phyloP scores from a whole-genome alignment of 2,888 invertebrate genomes.

The Polymixis lichenea region DNA sequence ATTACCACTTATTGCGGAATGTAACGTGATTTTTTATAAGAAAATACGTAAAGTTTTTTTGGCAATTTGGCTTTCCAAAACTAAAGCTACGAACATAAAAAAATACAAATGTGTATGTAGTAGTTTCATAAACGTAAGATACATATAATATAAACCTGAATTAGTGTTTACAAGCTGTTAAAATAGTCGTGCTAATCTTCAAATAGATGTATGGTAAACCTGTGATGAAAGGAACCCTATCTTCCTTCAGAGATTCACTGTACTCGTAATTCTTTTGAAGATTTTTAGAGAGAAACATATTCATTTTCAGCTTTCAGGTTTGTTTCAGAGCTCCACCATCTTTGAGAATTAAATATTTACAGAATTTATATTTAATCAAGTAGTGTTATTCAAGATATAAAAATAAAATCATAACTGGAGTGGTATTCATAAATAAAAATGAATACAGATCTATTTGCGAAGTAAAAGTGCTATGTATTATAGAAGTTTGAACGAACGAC shows the following conservation, averaged over 20 bases:
- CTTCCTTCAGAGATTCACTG: background rate
- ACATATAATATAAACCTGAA: background rate
- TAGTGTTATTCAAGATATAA: slow-evolving; percentile 8
- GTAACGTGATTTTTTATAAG: background rate
- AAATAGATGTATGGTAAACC: background rate
- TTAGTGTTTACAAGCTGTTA: background rate
- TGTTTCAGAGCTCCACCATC: background rate
- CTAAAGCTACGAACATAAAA: background rate
- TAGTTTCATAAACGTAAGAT: background rate
- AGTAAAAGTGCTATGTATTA: slow-evolving; percentile 88
- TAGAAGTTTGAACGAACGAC: slow-evolving; percentile 83
- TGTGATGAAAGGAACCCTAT: background rate
- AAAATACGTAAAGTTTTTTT: background rate
- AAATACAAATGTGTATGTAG: background rate
- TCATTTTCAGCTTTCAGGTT: background rate
- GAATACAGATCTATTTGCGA: slow-evolving; percentile 75
- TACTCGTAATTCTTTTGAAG: background rate
- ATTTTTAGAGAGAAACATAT: background rate
- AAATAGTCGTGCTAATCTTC: background rate
- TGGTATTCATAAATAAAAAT: slow-evolving; percentile 54
- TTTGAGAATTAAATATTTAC: background rate
- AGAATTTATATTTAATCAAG: slow-evolving; percentile 10
- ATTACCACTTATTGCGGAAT: slow-evolving; percentile 12
- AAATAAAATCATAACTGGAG: slow-evolving; percentile 46
- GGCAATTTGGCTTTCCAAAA: background rate